Base-by-base conservation (phyloP, 2,888 invertebrate genomes). In the Antitype chi region DNA sequence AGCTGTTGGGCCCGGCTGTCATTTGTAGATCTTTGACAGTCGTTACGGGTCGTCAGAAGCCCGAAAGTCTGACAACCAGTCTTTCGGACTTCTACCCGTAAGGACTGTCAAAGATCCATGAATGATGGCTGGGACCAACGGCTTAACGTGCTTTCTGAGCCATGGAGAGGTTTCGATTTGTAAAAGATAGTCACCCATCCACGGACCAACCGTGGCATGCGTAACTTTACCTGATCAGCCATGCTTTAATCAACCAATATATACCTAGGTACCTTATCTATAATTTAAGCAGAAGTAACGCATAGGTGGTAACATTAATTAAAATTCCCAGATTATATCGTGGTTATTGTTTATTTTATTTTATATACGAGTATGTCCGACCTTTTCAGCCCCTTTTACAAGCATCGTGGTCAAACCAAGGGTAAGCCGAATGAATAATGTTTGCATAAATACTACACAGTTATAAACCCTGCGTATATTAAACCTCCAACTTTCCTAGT, bases 281-380 rank as follows among this genome's bases (percentile, higher is more conserved):
- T 17, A 57, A 57, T 81, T 38, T 25, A 53, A 17, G 32, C 60
- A 53, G 8, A 74, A 62, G 6, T 17, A 55, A 64, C 47, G 28
- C 73, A n/a, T 55, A 20, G n/a, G 28, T 62, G n/a, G 68, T 68
- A 69, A 68, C 25, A 68, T 81, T 81, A 59, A 81, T 85, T 68
- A 71, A 72, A 71, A 82, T 71, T 81, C 59, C 66, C 25, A 71
- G 76, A 76, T 82, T 59, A 62, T 71, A 57, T 63, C 25, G 38
- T n/a, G 68, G 76, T 85, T 71, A 60, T 80, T 82, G 70, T 81
- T 81, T 81, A 85, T 68, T 82, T 68, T 81, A 71, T 81, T 63
- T 71, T 28, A 60, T 71, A 32, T 55, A n/a, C n/a, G n/a, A n/a
- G n/a, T n/a, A 71, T 81, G 59, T 75, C 70, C 32, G 43, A 75